Percentiles rank a stretch among this genome's conserved stretches.
Conservation (phyloP, 2,113 vertebrate genomes). For the Sakesphorus luctuosus region DNA sequence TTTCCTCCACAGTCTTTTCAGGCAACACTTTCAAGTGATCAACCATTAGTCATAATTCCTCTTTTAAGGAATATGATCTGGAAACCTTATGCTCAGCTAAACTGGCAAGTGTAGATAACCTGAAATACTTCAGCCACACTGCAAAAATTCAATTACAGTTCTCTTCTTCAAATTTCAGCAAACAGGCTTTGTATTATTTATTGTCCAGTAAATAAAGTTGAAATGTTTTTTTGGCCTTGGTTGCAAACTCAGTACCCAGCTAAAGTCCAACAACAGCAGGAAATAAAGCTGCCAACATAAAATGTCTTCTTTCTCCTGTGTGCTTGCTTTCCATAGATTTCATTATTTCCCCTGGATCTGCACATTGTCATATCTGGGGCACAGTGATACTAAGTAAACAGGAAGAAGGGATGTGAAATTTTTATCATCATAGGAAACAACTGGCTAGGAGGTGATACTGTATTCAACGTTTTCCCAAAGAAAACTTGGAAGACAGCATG, state of each 20-base stretch:
- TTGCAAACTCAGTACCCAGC: constrained; percentile 43
- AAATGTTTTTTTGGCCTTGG: constrained; percentile 58
- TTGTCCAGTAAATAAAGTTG: constrained; percentile 62
- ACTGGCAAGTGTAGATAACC: not conserved
- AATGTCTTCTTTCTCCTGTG: constrained; percentile 33
- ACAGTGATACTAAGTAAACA: constrained; percentile 30
- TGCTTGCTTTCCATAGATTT: constrained; percentile 50
- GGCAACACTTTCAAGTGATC: not conserved
- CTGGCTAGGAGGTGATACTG: not conserved
- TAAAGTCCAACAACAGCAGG: constrained; percentile 52
- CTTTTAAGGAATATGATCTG: not conserved
- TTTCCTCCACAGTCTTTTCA: no score
- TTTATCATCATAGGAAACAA: constrained; percentile 36
- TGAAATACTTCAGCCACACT: not conserved
- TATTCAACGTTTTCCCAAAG: constrained; percentile 4
- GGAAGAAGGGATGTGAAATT: constrained; percentile 22
- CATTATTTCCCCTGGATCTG: constrained; percentile 56
- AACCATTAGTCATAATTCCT: not conserved
- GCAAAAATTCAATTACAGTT: not conserved
- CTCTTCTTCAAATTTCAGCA: constrained; percentile 25
- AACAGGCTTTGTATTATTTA: constrained; percentile 59
- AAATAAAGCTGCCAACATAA: constrained; percentile 59
- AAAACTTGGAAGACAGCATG: not conserved
- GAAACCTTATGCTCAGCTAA: not conserved
- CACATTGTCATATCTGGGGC: constrained; percentile 61